Evolutionary conservation across 2,888 invertebrate genomes (phyloP), one percentile per base, ranked within the genome.

Genomic region (Polydesmus complanatus): DNA sequence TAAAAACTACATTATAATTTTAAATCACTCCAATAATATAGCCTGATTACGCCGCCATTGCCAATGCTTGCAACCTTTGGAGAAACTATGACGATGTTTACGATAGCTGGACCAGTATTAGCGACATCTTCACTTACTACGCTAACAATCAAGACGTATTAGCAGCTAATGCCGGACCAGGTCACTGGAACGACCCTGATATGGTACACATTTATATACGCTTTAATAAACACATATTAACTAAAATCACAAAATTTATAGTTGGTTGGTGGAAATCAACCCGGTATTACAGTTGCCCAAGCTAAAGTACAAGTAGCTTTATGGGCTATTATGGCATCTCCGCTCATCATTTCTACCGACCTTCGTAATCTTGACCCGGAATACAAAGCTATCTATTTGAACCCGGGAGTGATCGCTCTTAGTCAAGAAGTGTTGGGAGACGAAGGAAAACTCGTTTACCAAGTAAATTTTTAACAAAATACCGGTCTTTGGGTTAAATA

Each of bases 131-230:
- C 70, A 88, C 93, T 78, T 95, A 91, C 76, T 95, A 93, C 75
- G 94, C 91, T 64, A 87, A 91, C 73, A 88, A 94, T 77, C 91
- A 92, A 74, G 91, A 93, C 72, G 78, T 80, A 49, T 88, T 95
- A 69, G 86, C 89, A 63, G 85, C 88, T 47, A 87, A 90, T 73
- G 93, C 93, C 27, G 94, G 94, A 2, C 95, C 95, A 1, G 95
- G 95, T 8, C 90, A 92, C 69, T 96, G 92, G 89, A 96, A 95
- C 75, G 95, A 96, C 77, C 95, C 95, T 25, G 95, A 96, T 71
- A 95, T 95, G 95, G 88, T 94, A 68, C 66, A 50, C 14, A 27
- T 8, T 18, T 19, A 18, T 11, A 14, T 53, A 11, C 14, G 18
- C 27, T 14, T 51, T 14, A 53, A 37, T 37, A 14, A 37, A 37